Percentiles rank a stretch among this genome's conserved stretches.
These are phyloP conservation scores for Falcaria lacertinaria DNA, from an alignment of 2,888 invertebrate species.

Conservation along the genomic window DNA sequence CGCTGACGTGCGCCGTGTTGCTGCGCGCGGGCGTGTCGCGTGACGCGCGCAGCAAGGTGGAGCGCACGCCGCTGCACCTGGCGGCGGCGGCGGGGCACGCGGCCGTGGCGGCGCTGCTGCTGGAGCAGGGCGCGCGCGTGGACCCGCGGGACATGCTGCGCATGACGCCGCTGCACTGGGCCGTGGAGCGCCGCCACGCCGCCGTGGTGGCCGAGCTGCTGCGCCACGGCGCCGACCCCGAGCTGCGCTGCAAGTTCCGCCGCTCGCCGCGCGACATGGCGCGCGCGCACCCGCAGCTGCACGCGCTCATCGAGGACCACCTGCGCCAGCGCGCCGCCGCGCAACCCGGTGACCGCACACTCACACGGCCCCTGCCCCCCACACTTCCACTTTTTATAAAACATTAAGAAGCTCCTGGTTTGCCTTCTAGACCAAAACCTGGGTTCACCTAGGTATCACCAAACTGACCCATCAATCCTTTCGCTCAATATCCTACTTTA, in stretches of 20 bases:
- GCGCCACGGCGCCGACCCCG: conserved; percentile 85
- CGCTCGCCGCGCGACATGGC: conserved; percentile 46
- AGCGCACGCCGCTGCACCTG: conserved; percentile 93
- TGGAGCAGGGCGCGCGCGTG: conserved; percentile 46
- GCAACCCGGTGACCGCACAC: background rate
- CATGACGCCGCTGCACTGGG: conserved; percentile 96
- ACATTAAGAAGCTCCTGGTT: too few relatives aligned
- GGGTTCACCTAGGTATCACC: too few relatives aligned
- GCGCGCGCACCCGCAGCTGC: conserved; percentile 13
- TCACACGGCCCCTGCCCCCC: conserved; percentile 1
- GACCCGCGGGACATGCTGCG: conserved; percentile 63
- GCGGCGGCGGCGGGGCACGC: conserved; percentile 92
- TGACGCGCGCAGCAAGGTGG: conserved; percentile 92
- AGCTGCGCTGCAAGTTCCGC: conserved; percentile 60
- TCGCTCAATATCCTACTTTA: too few relatives aligned
- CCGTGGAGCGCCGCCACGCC: conserved; percentile 89
- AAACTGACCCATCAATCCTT: too few relatives aligned
- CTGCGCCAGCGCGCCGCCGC: background rate
- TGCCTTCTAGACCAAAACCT: too few relatives aligned
- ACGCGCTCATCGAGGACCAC: conserved; percentile 21
- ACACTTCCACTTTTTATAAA: too few relatives aligned
- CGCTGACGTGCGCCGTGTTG: conserved; percentile 88
- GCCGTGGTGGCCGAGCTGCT: conserved; percentile 82
- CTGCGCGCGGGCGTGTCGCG: conserved; percentile 92
- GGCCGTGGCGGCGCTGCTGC: conserved; percentile 86